A percentile compares a stretch with the other conserved stretches of the same genome.
Conservation (phyloP, 2,113 vertebrate species). For the Callorhinus ursinus region DNA sequence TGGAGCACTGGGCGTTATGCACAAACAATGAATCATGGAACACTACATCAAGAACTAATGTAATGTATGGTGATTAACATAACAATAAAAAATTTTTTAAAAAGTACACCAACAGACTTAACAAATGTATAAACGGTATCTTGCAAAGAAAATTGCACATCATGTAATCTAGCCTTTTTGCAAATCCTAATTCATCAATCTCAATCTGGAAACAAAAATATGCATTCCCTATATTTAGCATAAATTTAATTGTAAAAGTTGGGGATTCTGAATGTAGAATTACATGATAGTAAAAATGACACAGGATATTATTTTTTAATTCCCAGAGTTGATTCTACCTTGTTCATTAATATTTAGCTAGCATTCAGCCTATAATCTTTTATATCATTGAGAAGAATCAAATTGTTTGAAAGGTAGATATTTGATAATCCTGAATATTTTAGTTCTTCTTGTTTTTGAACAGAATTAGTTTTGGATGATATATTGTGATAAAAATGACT, state of each 20-base stretch:
- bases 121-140: neutral
- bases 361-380: constrained; percentile 6
- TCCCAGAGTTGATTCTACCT: neutral
- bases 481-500: neutral
- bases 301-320: neutral
- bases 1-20: too few relatives aligned
- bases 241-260: neutral
- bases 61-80: too few relatives aligned
- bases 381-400: neutral
- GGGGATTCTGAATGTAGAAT: neutral
- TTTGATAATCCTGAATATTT: neutral
- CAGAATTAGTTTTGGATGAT: neutral
- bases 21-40: too few relatives aligned
- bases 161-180: too few relatives aligned
- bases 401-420: neutral
- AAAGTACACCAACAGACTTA: neutral
- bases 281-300: neutral
- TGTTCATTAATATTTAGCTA: constrained; percentile 30
- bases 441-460: neutral
- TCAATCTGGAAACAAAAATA: neutral
- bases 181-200: neutral
- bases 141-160: neutral
- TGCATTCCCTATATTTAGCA: neutral
- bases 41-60: too few relatives aligned
- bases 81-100: too few relatives aligned